These are phyloP conservation scores for Ischnus inquisitorius DNA, from an alignment of 2,888 invertebrate genomes.

Conservation along the genomic window DNA sequence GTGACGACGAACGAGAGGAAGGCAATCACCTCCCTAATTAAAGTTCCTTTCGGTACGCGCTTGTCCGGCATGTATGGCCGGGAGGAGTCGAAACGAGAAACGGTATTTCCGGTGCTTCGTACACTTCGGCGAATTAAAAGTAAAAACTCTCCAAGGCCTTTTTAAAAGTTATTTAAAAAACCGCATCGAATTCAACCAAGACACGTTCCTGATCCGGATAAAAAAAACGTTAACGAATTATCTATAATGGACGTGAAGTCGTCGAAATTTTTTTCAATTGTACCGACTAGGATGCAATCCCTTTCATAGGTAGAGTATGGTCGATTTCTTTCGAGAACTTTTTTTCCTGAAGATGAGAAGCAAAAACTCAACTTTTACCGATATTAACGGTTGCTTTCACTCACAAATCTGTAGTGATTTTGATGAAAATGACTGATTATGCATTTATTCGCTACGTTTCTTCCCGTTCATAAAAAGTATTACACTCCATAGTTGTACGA, in stretches of 20 bases:
- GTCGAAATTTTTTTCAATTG: background rate
- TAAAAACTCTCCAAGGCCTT: background rate
- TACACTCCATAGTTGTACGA: no score
- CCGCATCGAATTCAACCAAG: background rate
- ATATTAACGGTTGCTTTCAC: no score
- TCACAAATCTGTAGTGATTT: background rate
- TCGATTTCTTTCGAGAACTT: background rate
- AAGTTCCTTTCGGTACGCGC: constrained; percentile 46
- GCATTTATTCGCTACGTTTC: no score
- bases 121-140: background rate
- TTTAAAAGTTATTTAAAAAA: background rate
- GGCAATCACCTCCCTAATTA: constrained; percentile 66
- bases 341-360: background rate
- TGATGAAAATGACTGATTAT: background rate
- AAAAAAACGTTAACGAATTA: background rate
- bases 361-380: background rate
- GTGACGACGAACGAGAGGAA: constrained; percentile 27
- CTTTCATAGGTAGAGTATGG: background rate
- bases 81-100: constrained; percentile 50
- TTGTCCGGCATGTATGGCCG: constrained; percentile 15
- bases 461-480: no score
- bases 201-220: background rate
- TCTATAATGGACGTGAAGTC: background rate
- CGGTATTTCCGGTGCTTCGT: constrained; percentile 55
- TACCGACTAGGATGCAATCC: background rate